Evolutionary conservation across 1,140 invertebrate species (phyloP), one percentile per base, ranked within the genome.

Genomic region (Drosophila pallidifrons): DNA sequence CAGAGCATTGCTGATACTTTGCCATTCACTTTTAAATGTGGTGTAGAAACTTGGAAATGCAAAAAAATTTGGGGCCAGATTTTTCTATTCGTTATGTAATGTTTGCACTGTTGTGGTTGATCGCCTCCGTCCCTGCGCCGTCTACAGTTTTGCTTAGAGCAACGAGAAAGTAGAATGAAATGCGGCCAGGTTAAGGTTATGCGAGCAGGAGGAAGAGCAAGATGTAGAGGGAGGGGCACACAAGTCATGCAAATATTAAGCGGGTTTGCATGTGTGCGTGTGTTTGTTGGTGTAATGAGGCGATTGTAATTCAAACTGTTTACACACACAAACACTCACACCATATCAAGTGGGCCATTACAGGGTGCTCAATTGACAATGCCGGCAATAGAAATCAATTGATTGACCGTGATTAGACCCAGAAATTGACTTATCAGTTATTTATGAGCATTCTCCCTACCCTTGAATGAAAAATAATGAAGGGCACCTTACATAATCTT

Each of bases 41-140:
- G 7, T 8, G 7, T 38, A 2, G 7, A 32, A 30, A 32, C 11
- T 28, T 52, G 51, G 5, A 52, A 32, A 3, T 32, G 32, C 16
- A n/a, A 13, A 7, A 15, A 25, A 38, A 11, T 10, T 1, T 1
- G 35, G 32, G 32, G 32, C 32, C 32, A 32, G 32, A 32, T 6
- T 11, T 3, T 30, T 46, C 8, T 38, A 68, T 58, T 54, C 35
- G 75, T 88, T 88, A 88, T 88, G 82, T 77, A 91, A 91, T 54
- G 5, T 59, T 32, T 59, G 35, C 67, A 64, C 45, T 6, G 20
- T 47, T 55, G 49, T 11, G 3, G 11, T 54, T 57, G 7, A 30
- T 30, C 30, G 47, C n/a, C 55, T 15, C 15, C 20, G 11, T 16
- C 13, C n/a, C n/a, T 54, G 8, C 15, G 5, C 38, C 58, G 32